A percentile compares a stretch with the other conserved stretches of the same genome.
These are phyloP conservation scores for Pipistrellus pygmaeus DNA, from an alignment of 2,797 vertebrate genomes.

Conservation along the genomic window DNA sequence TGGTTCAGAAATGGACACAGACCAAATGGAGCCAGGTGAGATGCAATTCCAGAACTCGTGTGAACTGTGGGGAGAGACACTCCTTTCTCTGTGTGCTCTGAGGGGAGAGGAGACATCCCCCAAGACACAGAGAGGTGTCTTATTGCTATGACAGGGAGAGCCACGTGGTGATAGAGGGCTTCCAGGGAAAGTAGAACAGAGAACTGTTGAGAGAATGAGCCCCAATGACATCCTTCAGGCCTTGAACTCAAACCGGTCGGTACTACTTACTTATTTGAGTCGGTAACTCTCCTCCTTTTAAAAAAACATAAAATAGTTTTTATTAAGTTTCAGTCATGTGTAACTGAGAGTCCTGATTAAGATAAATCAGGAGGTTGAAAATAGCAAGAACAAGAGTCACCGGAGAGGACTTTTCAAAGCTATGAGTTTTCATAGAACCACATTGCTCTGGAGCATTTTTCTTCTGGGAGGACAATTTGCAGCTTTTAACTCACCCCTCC, in stretches of 20 bases:
- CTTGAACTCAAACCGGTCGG: background rate
- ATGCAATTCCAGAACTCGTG: background rate
- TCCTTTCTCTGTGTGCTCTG: too few species aligned
- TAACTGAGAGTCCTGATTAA: background rate
- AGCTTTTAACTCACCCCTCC: background rate
- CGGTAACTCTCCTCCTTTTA: background rate
- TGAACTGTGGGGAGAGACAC: background rate
- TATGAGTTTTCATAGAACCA: background rate
- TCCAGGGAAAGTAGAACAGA: background rate
- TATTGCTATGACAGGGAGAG: background rate
- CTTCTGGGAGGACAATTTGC: background rate
- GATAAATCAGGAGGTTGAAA: background rate
- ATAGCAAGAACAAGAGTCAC: background rate
- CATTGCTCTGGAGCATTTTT: background rate
- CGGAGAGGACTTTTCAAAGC: background rate
- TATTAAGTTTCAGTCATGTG: constrained; percentile 12
- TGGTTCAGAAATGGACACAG: background rate
- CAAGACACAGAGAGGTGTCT: background rate
- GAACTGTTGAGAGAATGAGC: background rate
- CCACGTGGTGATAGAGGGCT: background rate
- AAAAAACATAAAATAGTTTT: background rate
- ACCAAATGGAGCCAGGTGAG: background rate
- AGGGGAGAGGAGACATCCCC: too few species aligned
- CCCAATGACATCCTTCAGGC: background rate
- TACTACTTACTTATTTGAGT: background rate